Conservation (phyloP, 2,888 invertebrate genomes). For the Drosophila yooni region DNA sequence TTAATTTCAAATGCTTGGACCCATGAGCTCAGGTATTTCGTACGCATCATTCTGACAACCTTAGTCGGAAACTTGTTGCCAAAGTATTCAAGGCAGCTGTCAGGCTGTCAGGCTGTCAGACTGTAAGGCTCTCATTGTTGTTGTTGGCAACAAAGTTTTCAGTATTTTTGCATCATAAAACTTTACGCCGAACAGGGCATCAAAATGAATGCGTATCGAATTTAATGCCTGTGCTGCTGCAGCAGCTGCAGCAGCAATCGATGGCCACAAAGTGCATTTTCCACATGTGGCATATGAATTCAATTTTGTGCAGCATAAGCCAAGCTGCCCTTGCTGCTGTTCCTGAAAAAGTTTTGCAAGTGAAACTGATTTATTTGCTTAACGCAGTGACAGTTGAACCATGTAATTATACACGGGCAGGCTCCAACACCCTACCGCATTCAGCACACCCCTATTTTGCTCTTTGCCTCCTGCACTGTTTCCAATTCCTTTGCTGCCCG, state of each 20-base stretch:
- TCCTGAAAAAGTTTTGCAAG: conserved; percentile 49
- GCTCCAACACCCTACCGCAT: conserved; percentile 17
- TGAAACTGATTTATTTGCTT: conserved; percentile 77
- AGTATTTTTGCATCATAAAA: conserved; percentile 60
- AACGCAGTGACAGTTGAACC: conserved; percentile 75
- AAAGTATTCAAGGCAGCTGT: background rate
- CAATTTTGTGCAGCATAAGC: conserved; percentile 32
- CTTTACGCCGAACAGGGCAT: conserved; percentile 37
- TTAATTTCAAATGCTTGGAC: conserved; percentile 61
- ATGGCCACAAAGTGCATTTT: conserved; percentile 55
- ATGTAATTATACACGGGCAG: conserved; percentile 76
- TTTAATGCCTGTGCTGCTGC: conserved; percentile 47
- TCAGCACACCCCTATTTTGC: background rate
- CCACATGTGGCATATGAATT: conserved; percentile 14
- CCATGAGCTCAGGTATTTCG: conserved; percentile 46
- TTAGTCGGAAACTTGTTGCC: conserved; percentile 31
- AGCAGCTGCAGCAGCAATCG: conserved; percentile 35
- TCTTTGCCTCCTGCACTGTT: background rate
- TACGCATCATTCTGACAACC: conserved; percentile 26
- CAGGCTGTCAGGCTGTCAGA: conserved; percentile 8
- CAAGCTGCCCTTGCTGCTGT: conserved; percentile 22
- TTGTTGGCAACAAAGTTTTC: conserved; percentile 39
- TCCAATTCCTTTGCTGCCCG: background rate
- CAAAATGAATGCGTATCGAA: conserved; percentile 56
- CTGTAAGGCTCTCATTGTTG: conserved; percentile 12